phyloP scores from a whole-genome alignment of 2,888 invertebrate species.

The Tachina fera region DNA sequence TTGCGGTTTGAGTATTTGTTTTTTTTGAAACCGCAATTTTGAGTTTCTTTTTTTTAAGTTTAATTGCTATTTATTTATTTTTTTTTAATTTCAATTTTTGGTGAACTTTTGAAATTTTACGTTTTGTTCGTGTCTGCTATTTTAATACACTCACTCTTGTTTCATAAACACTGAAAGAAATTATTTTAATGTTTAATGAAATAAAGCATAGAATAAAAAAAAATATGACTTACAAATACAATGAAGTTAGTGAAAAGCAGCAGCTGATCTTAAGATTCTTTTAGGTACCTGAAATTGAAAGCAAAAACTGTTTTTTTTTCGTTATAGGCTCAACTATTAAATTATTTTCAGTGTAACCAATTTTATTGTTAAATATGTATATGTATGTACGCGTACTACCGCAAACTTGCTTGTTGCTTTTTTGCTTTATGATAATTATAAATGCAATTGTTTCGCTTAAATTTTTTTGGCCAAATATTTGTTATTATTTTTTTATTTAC shows the following conservation, averaged over 20 bases:
- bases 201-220: too few species aligned
- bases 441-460: conserved; percentile 42
- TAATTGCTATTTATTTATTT: conserved; percentile 26
- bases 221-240: too few species aligned
- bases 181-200: background rate
- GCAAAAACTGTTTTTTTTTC: too few species aligned
- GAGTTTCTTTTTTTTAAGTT: conserved; percentile 13
- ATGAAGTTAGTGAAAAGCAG: too few species aligned
- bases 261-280: background rate
- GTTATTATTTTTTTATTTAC: background rate
- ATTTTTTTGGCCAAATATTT: conserved; percentile 31
- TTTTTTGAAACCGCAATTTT: background rate
- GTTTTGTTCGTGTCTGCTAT: conserved; percentile 52
- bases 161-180: conserved; percentile 1
- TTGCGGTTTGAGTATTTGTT: conserved; percentile 10
- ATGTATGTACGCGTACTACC: background rate
- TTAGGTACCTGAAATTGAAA: too few species aligned
- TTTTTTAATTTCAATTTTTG: conserved; percentile 32
- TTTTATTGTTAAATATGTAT: background rate
- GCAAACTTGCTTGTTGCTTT: background rate
- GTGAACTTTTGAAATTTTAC: conserved; percentile 63
- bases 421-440: conserved; percentile 39
- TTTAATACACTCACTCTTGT: background rate
- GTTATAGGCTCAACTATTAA: background rate
- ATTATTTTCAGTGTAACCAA: background rate